phyloP scores from a whole-genome alignment of 2,113 vertebrate species.

The Tachysurus fulvidraco region DNA sequence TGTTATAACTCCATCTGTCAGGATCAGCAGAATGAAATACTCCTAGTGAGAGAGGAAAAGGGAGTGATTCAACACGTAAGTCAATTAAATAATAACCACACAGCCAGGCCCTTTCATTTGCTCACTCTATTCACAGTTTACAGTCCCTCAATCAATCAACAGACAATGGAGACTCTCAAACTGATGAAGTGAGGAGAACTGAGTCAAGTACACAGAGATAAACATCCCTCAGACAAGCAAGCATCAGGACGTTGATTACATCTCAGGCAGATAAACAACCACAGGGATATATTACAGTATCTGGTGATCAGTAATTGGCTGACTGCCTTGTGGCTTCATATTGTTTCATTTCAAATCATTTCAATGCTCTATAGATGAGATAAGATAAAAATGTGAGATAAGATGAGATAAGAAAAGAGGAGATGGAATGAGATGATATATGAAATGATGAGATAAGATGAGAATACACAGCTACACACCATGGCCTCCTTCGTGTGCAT shows the following conservation, averaged over 20 bases:
- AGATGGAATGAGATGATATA: too few relatives aligned
- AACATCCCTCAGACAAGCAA: too few relatives aligned
- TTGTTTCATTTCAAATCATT: neutral
- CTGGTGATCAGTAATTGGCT: neutral
- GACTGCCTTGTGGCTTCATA: neutral
- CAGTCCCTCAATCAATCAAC: neutral
- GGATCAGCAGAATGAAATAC: conserved; percentile 97
- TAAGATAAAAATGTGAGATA: neutral
- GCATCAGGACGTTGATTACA: too few relatives aligned
- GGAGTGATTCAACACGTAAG: conserved; percentile 27
- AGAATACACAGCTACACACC: conserved; percentile 66
- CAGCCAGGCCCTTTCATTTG: neutral
- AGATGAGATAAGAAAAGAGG: neutral
- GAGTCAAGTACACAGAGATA: neutral
- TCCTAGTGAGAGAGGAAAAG: conserved; percentile 76
- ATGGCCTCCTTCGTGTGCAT: conserved; percentile 96
- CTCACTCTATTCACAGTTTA: neutral
- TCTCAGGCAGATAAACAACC: neutral
- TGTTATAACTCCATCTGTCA: conserved; percentile 97
- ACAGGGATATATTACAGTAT: neutral
- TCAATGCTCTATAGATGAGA: neutral
- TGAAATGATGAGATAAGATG: neutral
- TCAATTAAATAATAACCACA: neutral
- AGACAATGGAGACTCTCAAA: neutral
- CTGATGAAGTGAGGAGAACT: neutral